These are phyloP conservation scores for Leptothorax acervorum DNA, from an alignment of 2,888 invertebrate genomes.

Conservation along the genomic window DNA sequence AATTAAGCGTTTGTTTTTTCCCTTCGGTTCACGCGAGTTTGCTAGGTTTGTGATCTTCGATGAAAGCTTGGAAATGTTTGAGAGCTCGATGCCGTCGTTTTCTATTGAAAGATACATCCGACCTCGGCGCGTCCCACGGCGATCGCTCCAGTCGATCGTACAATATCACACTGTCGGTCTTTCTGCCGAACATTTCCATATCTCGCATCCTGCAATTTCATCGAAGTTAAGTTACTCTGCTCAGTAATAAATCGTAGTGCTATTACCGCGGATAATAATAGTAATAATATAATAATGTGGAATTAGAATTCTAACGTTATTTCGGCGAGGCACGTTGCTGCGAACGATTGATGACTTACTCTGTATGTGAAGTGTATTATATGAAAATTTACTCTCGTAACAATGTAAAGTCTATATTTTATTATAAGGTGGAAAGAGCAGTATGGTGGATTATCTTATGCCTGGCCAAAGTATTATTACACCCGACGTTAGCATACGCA, in stretches of 20 bases:
- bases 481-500: constrained; percentile 28
- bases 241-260: constrained; percentile 48
- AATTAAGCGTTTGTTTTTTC: not conserved
- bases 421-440: constrained; percentile 43
- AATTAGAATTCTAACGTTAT: constrained; percentile 31
- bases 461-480: constrained; percentile 53
- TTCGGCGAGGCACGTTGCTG: constrained; percentile 21
- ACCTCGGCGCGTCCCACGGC: not conserved
- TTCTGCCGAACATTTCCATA: constrained; percentile 40
- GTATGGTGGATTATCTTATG: constrained; percentile 39
- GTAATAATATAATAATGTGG: not conserved
- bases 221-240: constrained; percentile 38
- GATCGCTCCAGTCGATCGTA: constrained; percentile 39
- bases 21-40: not conserved
- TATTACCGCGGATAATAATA: constrained; percentile 16
- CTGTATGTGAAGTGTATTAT: constrained; percentile 45
- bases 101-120: not conserved
- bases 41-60: constrained; percentile 26
- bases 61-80: constrained; percentile 18
- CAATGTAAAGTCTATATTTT: constrained; percentile 49
- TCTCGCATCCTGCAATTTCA: constrained; percentile 25
- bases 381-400: constrained; percentile 41
- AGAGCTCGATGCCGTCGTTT: not conserved
- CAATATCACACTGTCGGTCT: constrained; percentile 60
- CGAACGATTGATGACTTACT: constrained; percentile 35